Conservation (phyloP, 35 echinoderm and acorn worm genomes). For the Ophioderma brevispina region DNA sequence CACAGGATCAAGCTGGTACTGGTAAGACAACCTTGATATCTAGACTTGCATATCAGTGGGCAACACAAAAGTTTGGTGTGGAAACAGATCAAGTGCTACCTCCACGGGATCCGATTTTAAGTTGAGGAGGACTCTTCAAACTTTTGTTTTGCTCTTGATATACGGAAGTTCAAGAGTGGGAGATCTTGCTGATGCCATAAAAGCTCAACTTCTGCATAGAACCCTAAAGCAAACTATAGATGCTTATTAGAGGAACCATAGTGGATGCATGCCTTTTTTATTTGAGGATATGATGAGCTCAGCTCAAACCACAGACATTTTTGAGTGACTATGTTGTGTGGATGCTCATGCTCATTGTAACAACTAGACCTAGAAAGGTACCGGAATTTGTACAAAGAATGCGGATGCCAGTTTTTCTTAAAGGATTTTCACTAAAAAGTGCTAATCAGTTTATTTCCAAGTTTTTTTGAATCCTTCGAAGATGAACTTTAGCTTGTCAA, state of each 20-base stretch:
- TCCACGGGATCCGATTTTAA: neutral
- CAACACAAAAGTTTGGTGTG: neutral
- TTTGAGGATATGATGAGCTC: constrained; percentile 5
- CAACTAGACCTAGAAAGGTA: neutral
- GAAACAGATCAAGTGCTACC: neutral
- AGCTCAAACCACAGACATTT: neutral
- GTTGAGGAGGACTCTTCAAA: neutral
- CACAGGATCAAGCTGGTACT: neutral
- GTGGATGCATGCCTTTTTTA: neutral
- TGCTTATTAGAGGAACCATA: neutral
- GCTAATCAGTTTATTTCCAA: neutral
- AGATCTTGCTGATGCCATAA: neutral
- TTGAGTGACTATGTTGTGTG: neutral
- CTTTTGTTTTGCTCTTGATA: neutral
- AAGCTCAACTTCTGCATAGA: neutral
- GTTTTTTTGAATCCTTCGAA: neutral
- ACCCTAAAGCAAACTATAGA: neutral
- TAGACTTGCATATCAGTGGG: neutral
- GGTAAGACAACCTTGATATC: neutral
- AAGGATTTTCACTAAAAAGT: neutral
- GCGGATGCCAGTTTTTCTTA: neutral
- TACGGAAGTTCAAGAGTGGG: neutral
- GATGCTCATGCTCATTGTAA: neutral
- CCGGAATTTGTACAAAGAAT: neutral
- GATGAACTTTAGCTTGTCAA: neutral